These are phyloP conservation scores for Pasiphila rectangulata DNA, from an alignment of 2,888 invertebrate genomes.

Conservation along the genomic window DNA sequence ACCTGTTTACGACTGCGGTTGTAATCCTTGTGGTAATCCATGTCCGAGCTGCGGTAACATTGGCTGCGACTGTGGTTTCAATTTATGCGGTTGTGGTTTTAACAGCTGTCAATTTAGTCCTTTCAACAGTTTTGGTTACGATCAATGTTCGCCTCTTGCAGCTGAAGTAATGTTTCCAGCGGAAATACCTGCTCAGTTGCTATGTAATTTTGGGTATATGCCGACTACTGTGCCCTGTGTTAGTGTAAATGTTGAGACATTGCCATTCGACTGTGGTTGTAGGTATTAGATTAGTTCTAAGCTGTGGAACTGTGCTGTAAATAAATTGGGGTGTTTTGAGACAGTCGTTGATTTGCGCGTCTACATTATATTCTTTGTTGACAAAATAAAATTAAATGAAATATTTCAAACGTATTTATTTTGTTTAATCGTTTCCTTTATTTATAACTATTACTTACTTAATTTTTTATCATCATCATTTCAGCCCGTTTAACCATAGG, in stretches of 20 bases:
- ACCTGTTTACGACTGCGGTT: neutral
- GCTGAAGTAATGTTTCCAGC: conserved; percentile 46
- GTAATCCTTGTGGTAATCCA: neutral
- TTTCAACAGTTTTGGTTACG: conserved; percentile 10
- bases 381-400: too few species aligned
- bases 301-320: too few species aligned
- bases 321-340: too few species aligned
- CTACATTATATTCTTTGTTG: too few species aligned
- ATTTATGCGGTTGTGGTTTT: neutral
- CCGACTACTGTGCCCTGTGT: conserved; percentile 43
- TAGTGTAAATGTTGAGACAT: conserved; percentile 44
- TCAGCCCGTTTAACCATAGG: too few species aligned
- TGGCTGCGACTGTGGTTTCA: neutral
- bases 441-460: too few species aligned
- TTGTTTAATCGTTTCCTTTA: too few species aligned
- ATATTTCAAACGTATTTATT: too few species aligned
- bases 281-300: neutral
- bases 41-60: neutral
- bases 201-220: conserved; percentile 44
- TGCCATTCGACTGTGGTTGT: conserved; percentile 25
- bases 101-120: conserved; percentile 1
- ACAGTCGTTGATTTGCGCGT: too few species aligned
- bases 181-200: conserved; percentile 48
- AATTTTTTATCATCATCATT: too few species aligned
- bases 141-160: conserved; percentile 28